phyloP scores from a whole-genome alignment of 2,113 vertebrate genomes.

The Malaclemys terrapin region DNA sequence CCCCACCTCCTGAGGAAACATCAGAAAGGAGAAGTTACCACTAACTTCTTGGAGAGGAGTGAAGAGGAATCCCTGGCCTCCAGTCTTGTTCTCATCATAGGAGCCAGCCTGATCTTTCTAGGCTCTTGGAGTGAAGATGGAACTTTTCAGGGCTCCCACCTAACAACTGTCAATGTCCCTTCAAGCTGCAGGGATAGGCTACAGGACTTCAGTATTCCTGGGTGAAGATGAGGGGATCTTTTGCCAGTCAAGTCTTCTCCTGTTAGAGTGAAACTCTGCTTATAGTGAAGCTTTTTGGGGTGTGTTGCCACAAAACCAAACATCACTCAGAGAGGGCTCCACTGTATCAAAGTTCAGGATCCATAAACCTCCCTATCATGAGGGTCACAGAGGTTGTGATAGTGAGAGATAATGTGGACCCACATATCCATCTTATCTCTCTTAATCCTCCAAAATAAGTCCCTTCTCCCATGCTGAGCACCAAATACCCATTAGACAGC shows the following conservation, averaged over 20 bases:
- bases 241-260: not conserved
- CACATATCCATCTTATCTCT: not conserved
- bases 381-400: not conserved
- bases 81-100: not conserved
- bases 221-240: not conserved
- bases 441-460: not conserved
- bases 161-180: not conserved
- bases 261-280: not conserved
- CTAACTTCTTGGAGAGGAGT: not conserved
- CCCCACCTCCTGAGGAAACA: not conserved
- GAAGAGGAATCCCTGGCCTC: not conserved
- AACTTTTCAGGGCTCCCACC: not conserved
- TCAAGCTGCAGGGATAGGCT: fast-evolving
- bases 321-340: not conserved
- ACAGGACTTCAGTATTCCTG: not conserved
- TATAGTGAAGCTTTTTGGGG: not conserved
- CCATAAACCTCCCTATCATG: not conserved
- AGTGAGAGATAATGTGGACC: not conserved
- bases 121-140: not conserved
- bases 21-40: not conserved
- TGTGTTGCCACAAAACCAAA: not conserved
- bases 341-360: not conserved
- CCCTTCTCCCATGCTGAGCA: not conserved
- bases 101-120: not conserved
- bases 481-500: not conserved